phyloP scores from a whole-genome alignment of 2,113 vertebrate species.

The Hemichromis elongatus region DNA sequence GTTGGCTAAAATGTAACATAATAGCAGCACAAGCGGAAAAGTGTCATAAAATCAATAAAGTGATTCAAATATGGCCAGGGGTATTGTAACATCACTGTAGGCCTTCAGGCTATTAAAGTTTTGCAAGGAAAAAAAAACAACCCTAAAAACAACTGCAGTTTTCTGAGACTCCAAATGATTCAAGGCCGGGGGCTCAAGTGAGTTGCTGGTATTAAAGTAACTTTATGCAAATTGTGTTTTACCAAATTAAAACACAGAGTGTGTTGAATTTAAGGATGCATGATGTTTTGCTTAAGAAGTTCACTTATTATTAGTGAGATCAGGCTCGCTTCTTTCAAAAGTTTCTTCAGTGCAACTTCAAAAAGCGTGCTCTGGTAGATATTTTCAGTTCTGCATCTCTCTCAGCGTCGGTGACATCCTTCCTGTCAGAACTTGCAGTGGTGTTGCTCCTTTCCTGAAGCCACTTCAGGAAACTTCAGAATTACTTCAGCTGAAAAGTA shows the following conservation, averaged over 20 bases:
- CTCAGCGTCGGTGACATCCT: neutral
- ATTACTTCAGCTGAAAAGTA: neutral
- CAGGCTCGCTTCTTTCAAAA: neutral
- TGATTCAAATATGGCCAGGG: neutral
- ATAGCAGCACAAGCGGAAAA: neutral
- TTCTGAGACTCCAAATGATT: neutral
- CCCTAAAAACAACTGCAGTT: too few species aligned
- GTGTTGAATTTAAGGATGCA: neutral
- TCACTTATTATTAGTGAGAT: neutral
- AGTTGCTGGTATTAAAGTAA: neutral
- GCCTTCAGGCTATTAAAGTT: neutral
- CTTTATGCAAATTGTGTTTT: neutral
- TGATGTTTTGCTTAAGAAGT: neutral
- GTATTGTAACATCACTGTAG: neutral
- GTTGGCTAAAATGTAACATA: neutral
- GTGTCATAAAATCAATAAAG: neutral
- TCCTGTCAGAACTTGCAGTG: neutral
- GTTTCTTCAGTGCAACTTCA: neutral
- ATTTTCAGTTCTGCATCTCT: neutral
- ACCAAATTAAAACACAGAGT: neutral
- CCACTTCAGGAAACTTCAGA: fast-evolving
- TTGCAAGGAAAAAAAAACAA: neutral
- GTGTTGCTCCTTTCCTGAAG: neutral
- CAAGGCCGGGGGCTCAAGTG: neutral
- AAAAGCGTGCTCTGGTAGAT: neutral